Evolutionary conservation across 2,113 vertebrate species (phyloP), one percentile per base, ranked within the genome.

Genomic region (Redunca redunca): DNA sequence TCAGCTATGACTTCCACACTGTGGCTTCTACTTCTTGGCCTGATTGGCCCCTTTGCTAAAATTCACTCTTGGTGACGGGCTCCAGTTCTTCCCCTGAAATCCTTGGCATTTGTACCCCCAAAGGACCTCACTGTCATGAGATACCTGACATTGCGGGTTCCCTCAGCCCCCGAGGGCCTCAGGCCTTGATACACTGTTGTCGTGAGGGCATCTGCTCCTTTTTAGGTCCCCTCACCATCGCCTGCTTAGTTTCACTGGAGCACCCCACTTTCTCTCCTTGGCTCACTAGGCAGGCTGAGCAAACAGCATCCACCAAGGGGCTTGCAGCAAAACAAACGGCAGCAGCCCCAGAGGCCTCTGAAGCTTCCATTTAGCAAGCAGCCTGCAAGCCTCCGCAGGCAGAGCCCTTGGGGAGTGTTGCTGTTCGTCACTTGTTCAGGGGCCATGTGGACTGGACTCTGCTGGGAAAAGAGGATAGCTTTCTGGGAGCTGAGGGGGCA

Each of bases 351-450:
- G 64, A 3, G 16, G n/a, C 0, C 57, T 71, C 13, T 2, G 43
- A 0, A 25, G 88, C 13, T 46, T 81, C 74, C 95, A 19, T 74
- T 80, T 7, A 8, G 86, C 15, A 12, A 67, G 77, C 36, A 28
- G 62, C 84, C 25, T 2, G 28, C 26, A 14, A 1, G 6, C 36
- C 67, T 82, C 95, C 0, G 0, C 0, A 3, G 96, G 55, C 11
- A 6, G 16, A 1, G 3, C 28, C 52, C 33, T 1, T 36, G 80
- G 92, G 91, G 94, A 71, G 53, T 1, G 62, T 58, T 48, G 78
- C n/a, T 21, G 2, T 15, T 67, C 40, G 10, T 74, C 33, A 3
- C 43, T 36, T n/a, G 7, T 85, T 84, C 50, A 40, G 50, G n/a
- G 0, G 0, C 52, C 17, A 0, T 6, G n/a, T 1, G 7, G 14